A percentile compares a stretch with the other conserved stretches of the same genome.
phyloP scores from a whole-genome alignment of 1,140 invertebrate genomes.

The Chrysomallon squamiferum region DNA sequence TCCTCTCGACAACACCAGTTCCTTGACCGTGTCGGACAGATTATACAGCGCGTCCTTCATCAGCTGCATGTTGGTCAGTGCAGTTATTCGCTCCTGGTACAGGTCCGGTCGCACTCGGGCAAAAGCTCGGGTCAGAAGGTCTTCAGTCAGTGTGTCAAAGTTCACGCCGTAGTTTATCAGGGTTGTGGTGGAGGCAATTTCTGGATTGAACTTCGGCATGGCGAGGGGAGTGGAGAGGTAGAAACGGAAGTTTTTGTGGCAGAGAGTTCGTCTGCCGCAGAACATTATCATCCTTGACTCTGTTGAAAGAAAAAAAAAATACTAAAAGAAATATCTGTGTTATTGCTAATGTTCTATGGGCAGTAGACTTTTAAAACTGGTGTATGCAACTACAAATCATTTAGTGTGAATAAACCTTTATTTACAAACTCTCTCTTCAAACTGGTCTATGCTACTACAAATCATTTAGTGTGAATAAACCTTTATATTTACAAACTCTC shows the following conservation, averaged over 20 bases:
- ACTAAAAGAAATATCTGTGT: too few relatives aligned
- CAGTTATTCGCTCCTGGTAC: constrained; percentile 46
- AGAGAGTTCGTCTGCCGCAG: constrained; percentile 54
- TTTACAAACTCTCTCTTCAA: too few relatives aligned
- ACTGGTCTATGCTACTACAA: too few relatives aligned
- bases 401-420: too few relatives aligned
- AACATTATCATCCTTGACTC: constrained; percentile 58
- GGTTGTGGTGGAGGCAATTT: constrained; percentile 49
- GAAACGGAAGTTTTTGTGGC: constrained; percentile 56
- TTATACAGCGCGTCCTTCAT: constrained; percentile 47
- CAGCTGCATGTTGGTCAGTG: constrained; percentile 46
- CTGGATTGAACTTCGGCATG: constrained; percentile 53
- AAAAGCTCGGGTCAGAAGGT: constrained; percentile 54
- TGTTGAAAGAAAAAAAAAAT: constrained; percentile 21
- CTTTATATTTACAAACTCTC: too few relatives aligned
- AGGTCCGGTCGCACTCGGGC: constrained; percentile 52
- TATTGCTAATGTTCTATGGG: too few relatives aligned
- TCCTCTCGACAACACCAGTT: constrained; percentile 42
- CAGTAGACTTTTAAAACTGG: too few relatives aligned
- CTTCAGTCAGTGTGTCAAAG: constrained; percentile 56
- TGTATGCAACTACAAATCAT: too few relatives aligned
- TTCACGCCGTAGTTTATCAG: constrained; percentile 59
- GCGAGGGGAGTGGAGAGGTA: constrained; percentile 50
- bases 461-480: too few relatives aligned
- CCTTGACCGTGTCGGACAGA: constrained; percentile 42